Evolutionary conservation across 1,140 invertebrate genomes (phyloP).

Genomic region (Drosophila arizonae): DNA sequence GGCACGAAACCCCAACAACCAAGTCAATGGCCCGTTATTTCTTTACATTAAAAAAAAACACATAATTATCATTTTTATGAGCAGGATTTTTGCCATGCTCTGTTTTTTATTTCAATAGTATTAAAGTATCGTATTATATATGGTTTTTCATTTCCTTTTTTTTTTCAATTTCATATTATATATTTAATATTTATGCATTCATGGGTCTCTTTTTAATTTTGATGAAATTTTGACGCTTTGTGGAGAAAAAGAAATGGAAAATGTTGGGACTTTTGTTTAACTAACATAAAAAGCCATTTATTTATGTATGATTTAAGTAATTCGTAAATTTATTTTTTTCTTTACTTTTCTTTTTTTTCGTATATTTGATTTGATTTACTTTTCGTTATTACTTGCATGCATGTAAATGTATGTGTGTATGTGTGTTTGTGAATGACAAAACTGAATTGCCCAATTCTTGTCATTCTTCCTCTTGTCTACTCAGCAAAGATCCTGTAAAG

Average conservation of each 20-base stretch:
- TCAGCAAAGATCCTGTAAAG: slow-evolving; percentile 30
- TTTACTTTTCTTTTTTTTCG: slow-evolving; percentile 19
- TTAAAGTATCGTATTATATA: slow-evolving; percentile 81
- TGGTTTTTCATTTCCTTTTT: slow-evolving; percentile 55
- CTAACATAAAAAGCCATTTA: slow-evolving; percentile 68
- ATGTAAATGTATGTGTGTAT: slow-evolving; percentile 43
- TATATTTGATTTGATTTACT: slow-evolving; percentile 23
- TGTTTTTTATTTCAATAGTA: slow-evolving; percentile 78
- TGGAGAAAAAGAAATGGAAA: slow-evolving; percentile 40
- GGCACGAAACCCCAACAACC: too few species aligned
- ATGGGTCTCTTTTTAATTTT: slow-evolving; percentile 31
- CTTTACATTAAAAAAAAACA: slow-evolving; percentile 12
- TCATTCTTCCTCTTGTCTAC: slow-evolving; percentile 5
- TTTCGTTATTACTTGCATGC: slow-evolving; percentile 48
- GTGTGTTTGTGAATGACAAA: slow-evolving; percentile 47
- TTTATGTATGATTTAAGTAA: slow-evolving; percentile 45
- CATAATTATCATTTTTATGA: slow-evolving; percentile 62
- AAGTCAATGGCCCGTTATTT: too few species aligned
- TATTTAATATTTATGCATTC: slow-evolving; percentile 70
- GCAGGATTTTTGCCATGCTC: slow-evolving; percentile 63
- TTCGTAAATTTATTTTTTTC: slow-evolving; percentile 40
- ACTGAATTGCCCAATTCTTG: slow-evolving; percentile 38
- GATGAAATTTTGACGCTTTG: slow-evolving; percentile 54
- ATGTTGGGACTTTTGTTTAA: slow-evolving; percentile 45
- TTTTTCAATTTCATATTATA: slow-evolving; percentile 57